Conservation (phyloP, 2,797 vertebrate genomes). For the Ceyx erithaca region DNA sequence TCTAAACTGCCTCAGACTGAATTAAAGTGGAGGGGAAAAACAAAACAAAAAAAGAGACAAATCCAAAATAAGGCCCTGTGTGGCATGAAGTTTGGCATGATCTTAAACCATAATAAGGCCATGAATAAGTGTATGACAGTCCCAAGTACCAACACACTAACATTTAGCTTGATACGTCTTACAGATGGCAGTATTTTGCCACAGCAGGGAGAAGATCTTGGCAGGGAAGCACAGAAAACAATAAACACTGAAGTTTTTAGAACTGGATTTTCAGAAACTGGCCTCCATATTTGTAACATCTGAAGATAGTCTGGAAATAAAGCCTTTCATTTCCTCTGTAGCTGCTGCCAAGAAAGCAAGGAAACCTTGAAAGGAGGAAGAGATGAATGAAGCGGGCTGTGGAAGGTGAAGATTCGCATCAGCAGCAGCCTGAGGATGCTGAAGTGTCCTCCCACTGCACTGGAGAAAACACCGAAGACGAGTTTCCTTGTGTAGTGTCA, state of each 20-base stretch:
- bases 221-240: slow-evolving; percentile 9
- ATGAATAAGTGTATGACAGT: background rate
- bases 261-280: slow-evolving; percentile 21
- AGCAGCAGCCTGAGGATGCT: background rate
- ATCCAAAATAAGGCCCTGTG: background rate
- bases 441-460: background rate
- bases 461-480: background rate
- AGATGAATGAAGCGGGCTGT: background rate
- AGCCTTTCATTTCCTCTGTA: slow-evolving; percentile 44
- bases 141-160: background rate
- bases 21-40: background rate
- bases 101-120: background rate
- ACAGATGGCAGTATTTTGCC: slow-evolving; percentile 29
- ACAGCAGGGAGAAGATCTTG: slow-evolving; percentile 20
- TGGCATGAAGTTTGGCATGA: background rate
- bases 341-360: background rate
- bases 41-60: background rate
- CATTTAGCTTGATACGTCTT: background rate
- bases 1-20: background rate
- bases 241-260: slow-evolving; percentile 24
- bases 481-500: background rate
- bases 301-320: slow-evolving; percentile 32
- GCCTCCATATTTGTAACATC: slow-evolving; percentile 20
- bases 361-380: background rate
- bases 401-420: background rate